These are phyloP conservation scores for Oplegnathus fasciatus DNA, from an alignment of 2,113 vertebrate species.

Conservation along the genomic window DNA sequence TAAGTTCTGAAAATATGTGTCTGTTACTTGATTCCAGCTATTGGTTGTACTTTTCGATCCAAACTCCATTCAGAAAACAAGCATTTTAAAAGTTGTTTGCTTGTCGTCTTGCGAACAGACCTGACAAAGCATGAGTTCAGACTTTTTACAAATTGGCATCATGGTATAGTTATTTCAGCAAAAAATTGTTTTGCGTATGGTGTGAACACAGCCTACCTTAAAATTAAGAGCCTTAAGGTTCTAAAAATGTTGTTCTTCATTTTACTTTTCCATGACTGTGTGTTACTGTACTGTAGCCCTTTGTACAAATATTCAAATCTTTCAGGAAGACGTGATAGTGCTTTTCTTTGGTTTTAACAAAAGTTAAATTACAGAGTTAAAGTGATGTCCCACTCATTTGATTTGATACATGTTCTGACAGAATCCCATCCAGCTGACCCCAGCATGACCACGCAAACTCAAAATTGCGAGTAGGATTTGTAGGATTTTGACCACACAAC, in stretches of 20 bases:
- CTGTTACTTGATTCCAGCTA: too few species aligned
- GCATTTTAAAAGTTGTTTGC: too few species aligned
- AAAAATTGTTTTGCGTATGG: too few species aligned
- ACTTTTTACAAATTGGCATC: too few species aligned
- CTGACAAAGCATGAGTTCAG: too few species aligned
- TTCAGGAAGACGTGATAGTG: not conserved
- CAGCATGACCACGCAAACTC: not conserved
- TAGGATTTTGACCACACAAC: slow-evolving; percentile 6
- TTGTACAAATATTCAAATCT: not conserved
- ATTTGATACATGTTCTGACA: slow-evolving; percentile 7
- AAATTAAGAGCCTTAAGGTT: too few species aligned
- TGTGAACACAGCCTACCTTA: too few species aligned
- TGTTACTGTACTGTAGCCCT: not conserved
- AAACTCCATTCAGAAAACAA: too few species aligned
- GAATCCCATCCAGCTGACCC: slow-evolving; percentile 16
- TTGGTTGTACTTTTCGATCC: too few species aligned
- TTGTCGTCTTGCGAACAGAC: too few species aligned
- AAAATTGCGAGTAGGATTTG: slow-evolving; percentile 24
- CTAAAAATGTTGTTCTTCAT: not conserved
- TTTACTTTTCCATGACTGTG: not conserved
- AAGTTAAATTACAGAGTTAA: not conserved
- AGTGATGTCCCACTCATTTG: not conserved
- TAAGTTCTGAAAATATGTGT: too few species aligned
- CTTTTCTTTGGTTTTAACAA: not conserved
- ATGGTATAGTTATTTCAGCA: too few species aligned